phyloP scores from a whole-genome alignment of 1,140 invertebrate species.

The Drosophila albomicans region DNA sequence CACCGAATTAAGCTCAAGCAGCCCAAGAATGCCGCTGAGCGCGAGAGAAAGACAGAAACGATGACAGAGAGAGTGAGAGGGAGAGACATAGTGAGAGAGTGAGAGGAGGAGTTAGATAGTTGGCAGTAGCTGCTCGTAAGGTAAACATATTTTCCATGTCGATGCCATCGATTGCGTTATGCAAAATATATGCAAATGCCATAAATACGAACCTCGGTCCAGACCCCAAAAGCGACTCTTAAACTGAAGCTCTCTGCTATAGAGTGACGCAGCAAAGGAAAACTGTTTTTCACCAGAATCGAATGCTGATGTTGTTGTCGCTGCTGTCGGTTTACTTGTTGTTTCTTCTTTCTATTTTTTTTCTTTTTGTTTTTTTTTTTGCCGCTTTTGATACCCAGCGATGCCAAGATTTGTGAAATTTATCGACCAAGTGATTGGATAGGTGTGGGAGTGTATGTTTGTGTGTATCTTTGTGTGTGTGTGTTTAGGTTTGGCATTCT shows the following conservation, averaged over 20 bases:
- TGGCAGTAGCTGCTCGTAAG: constrained; percentile 45
- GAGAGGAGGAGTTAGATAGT: constrained; percentile 8
- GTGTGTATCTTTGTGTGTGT: constrained; percentile 47
- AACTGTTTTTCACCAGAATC: constrained; percentile 62
- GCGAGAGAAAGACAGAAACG: constrained; percentile 4
- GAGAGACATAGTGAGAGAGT: background rate
- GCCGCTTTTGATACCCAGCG: constrained; percentile 59
- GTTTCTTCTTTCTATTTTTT: background rate
- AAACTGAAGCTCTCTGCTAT: constrained; percentile 22
- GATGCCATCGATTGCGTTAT: constrained; percentile 84
- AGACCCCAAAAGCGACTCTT: constrained; percentile 36
- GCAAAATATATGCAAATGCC: constrained; percentile 84
- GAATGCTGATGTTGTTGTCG: constrained; percentile 33
- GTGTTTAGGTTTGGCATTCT: constrained; percentile 46
- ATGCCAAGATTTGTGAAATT: constrained; percentile 80
- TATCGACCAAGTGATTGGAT: constrained; percentile 72
- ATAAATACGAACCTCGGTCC: constrained; percentile 69
- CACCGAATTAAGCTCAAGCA: constrained; percentile 66
- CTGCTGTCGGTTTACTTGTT: constrained; percentile 12
- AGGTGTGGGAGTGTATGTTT: constrained; percentile 49
- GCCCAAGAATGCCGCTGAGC: constrained; percentile 49
- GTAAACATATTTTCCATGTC: constrained; percentile 84
- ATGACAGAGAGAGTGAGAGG: background rate
- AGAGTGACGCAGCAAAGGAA: constrained; percentile 50
- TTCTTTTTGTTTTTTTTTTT: constrained; percentile 35